Evolutionary conservation across 2,888 invertebrate genomes (phyloP).

Genomic region (Ptychoptera albimana): DNA sequence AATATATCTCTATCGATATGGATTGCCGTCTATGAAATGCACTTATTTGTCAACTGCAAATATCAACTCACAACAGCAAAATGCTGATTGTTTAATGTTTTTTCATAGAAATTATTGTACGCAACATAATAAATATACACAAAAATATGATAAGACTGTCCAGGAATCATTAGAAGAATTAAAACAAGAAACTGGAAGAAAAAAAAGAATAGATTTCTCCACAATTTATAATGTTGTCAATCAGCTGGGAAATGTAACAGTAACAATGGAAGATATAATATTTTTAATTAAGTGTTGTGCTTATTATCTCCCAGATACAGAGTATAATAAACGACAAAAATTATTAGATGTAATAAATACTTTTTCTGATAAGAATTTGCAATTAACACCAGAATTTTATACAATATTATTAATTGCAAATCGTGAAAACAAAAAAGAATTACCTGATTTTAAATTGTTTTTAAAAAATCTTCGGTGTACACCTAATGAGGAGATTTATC

Average conservation of each 20-base stretch:
- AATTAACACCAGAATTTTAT: constrained; percentile 24
- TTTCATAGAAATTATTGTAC: too few relatives aligned
- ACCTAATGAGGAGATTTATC: constrained; percentile 37
- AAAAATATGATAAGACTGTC: too few relatives aligned
- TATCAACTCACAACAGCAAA: too few relatives aligned
- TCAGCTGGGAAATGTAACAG: neutral
- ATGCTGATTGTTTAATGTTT: too few relatives aligned
- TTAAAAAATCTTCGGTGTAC: constrained; percentile 19
- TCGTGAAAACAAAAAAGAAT: constrained; percentile 39
- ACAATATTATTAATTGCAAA: constrained; percentile 40
- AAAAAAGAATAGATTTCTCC: too few relatives aligned
- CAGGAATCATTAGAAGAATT: too few relatives aligned
- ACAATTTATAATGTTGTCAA: too few relatives aligned
- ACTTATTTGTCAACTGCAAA: too few relatives aligned
- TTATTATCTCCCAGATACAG: constrained; percentile 36
- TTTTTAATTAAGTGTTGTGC: constrained; percentile 39
- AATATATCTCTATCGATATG: too few relatives aligned
- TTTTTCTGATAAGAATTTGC: constrained; percentile 25
- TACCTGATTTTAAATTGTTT: constrained; percentile 17
- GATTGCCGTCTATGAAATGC: too few relatives aligned
- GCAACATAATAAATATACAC: too few relatives aligned
- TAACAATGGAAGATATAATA: constrained; percentile 6
- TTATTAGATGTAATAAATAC: constrained; percentile 39
- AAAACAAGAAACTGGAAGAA: too few relatives aligned
- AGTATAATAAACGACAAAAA: constrained; percentile 29